Percentiles rank a stretch among this genome's conserved stretches.
phyloP scores from a whole-genome alignment of 1,140 invertebrate species.

The Cherax quadricarinatus region DNA sequence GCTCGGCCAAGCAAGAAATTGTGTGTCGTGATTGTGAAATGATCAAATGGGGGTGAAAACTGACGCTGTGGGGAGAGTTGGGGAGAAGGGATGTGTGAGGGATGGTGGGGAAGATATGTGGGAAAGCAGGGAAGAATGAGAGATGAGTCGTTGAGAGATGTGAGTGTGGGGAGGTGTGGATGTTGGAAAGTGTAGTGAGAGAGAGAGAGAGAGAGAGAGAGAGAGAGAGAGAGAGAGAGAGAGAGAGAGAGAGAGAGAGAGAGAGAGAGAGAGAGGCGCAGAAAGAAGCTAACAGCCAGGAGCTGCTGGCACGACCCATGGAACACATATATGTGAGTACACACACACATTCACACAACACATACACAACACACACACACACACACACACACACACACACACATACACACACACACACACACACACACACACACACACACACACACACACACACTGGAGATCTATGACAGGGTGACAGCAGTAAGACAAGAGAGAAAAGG shows the following conservation, averaged over 20 bases:
- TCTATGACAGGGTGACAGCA: too few relatives aligned
- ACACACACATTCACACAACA: too few relatives aligned
- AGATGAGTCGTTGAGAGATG: neutral
- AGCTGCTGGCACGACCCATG: too few relatives aligned
- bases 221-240: neutral
- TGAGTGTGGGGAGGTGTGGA: neutral
- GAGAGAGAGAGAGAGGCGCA: too few relatives aligned
- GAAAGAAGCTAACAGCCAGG: too few relatives aligned
- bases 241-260: neutral
- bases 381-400: too few relatives aligned
- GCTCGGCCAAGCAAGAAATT: neutral
- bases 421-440: too few relatives aligned
- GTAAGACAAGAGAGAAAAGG: too few relatives aligned
- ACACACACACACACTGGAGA: too few relatives aligned
- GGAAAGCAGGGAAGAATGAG: neutral
- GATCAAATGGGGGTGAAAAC: constrained; percentile 1
- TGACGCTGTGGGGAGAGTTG: neutral
- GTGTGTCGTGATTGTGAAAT: neutral
- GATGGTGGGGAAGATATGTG: neutral
- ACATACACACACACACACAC: too few relatives aligned
- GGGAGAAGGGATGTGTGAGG: neutral
- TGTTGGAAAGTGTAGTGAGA: neutral
- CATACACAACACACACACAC: too few relatives aligned
- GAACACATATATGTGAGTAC: too few relatives aligned
- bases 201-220: neutral